Evolutionary conservation across 1,140 invertebrate genomes (phyloP).

Genomic region (Palaemon carinicauda): DNA sequence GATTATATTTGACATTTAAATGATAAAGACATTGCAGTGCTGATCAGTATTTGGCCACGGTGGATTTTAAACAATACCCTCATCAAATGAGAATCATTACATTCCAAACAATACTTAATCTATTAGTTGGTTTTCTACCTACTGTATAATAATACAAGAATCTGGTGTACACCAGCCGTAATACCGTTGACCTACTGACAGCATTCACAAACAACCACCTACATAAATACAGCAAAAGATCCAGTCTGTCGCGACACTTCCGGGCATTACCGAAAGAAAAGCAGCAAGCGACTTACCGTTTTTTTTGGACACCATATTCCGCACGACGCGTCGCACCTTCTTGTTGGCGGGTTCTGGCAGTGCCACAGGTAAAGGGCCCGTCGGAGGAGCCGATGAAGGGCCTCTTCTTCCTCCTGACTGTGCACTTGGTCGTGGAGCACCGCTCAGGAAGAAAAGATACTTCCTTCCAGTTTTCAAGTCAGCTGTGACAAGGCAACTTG

Average conservation of each 20-base stretch:
- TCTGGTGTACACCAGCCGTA: no score
- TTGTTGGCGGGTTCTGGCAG: constrained; percentile 17
- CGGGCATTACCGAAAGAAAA: not conserved
- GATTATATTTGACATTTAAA: no score
- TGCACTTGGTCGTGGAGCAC: not conserved
- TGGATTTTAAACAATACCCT: no score
- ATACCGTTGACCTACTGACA: not conserved
- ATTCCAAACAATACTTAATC: no score
- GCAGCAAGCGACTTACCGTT: constrained; percentile 31
- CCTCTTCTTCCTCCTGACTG: not conserved
- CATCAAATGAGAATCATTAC: no score
- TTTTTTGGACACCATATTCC: constrained; percentile 45
- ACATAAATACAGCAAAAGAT: not conserved
- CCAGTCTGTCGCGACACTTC: no score
- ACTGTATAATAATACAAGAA: no score
- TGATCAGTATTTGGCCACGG: no score
- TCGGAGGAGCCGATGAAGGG: no score
- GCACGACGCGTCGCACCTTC: constrained; percentile 41
- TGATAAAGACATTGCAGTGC: no score
- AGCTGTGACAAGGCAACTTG: constrained; percentile 25
- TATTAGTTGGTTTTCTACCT: no score
- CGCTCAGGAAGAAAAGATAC: constrained; percentile 41
- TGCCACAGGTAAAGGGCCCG: constrained; percentile 29
- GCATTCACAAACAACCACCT: not conserved
- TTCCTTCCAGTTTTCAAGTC: constrained; percentile 18